Percentiles rank a stretch among this genome's conserved stretches.
These are phyloP conservation scores for Plebejus argus DNA, from an alignment of 2,888 invertebrate genomes.

Conservation along the genomic window DNA sequence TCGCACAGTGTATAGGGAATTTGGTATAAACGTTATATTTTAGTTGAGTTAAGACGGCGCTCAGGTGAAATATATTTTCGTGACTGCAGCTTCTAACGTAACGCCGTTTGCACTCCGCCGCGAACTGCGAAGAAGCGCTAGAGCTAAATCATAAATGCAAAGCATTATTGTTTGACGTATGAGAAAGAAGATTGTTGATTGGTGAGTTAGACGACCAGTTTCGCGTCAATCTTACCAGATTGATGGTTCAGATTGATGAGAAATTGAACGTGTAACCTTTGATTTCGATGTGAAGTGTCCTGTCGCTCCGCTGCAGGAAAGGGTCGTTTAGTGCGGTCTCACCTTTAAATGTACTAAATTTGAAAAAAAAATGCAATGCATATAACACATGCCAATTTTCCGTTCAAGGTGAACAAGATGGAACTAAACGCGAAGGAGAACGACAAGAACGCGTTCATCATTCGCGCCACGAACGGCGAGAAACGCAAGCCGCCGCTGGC, in stretches of 20 bases:
- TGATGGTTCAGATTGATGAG: too few species aligned
- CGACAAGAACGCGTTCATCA: conserved; percentile 58
- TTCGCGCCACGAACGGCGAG: conserved; percentile 88
- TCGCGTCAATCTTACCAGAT: too few species aligned
- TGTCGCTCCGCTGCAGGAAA: too few species aligned
- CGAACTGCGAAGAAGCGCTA: not conserved
- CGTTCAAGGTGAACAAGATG: conserved; percentile 96
- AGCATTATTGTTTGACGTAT: too few species aligned
- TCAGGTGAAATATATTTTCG: not conserved
- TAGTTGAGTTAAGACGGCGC: not conserved
- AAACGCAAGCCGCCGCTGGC: conserved; percentile 87
- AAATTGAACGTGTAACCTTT: too few species aligned
- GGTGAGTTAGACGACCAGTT: too few species aligned
- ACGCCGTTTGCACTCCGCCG: too few species aligned
- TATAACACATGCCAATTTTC: not conserved
- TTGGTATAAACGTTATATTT: not conserved
- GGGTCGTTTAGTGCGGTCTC: too few species aligned
- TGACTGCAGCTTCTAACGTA: not conserved
- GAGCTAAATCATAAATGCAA: not conserved
- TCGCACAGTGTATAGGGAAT: not conserved
- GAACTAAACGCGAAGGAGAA: conserved; percentile 83
- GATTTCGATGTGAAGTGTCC: too few species aligned
- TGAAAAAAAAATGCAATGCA: not conserved
- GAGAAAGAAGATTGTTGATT: too few species aligned
- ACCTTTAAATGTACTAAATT: too few species aligned